Evolutionary conservation across 2,113 vertebrate species (phyloP), one percentile per base, ranked within the genome.

Genomic region (Propithecus coquereli): DNA sequence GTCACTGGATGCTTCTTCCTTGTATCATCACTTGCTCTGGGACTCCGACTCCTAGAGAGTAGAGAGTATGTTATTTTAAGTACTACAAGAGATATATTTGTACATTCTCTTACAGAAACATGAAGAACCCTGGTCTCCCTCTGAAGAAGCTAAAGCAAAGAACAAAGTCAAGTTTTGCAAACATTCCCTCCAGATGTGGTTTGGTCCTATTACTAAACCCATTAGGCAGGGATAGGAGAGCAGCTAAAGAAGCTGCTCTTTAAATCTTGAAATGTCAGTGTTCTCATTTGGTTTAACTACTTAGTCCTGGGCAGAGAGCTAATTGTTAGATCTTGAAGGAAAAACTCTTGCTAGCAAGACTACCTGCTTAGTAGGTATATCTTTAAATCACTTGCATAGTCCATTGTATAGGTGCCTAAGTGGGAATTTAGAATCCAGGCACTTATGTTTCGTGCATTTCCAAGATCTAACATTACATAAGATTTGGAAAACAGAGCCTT

Each of bases 401-500:
- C 63, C 40, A 37, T 61, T 45, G 71, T 37, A n/a, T 45, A 52
- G 22, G n/a, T 63, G 43, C 66, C 85, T 77, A 8, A 52, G 23
- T 65, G 54, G 70, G 71, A 66, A 57, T 71, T 59, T 73, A 88
- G 94, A 95, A 76, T 9, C 18, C 6, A 34, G 16, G 40, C 7
- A 4, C 73, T 82, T 47, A 79, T 2, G n/a, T 92, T 81, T 94
- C 61, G 34, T 80, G 77, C 17, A 50, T 90, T 95, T 90, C 65
- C 50, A 85, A 92, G 85, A 66, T 95, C 77, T 87, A 94, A 52
- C 52, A 88, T 82, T 87, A 47, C 25, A 37, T 63, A 77, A 81
- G 22, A 94, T 88, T 76, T 97, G 81, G 61, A 90, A 93, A 95
- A 70, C 25, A 88, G n/a, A 66, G 17, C 32, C 50, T 37, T 43